phyloP scores from a whole-genome alignment of 1,140 invertebrate species.

The Drosophila saltans region DNA sequence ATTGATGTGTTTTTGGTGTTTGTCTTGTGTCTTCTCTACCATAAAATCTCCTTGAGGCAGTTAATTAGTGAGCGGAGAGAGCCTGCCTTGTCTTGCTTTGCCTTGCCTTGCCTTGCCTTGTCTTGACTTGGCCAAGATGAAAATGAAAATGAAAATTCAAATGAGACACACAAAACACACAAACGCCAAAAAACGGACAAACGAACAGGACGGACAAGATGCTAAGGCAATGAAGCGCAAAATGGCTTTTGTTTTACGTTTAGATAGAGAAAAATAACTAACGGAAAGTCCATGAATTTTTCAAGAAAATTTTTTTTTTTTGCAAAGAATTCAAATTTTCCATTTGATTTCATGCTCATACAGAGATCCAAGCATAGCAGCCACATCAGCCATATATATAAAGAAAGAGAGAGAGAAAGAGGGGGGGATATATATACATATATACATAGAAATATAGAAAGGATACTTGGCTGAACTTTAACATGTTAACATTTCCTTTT shows the following conservation, averaged over 20 bases:
- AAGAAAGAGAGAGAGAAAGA: not conserved
- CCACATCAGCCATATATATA: not conserved
- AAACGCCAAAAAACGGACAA: not conserved
- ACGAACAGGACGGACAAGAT: not conserved
- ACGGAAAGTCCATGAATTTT: slow-evolving; percentile 8
- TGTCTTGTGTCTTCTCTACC: slow-evolving; percentile 15
- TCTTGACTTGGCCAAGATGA: slow-evolving; percentile 1
- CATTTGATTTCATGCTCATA: slow-evolving; percentile 12
- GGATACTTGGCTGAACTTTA: slow-evolving; percentile 12
- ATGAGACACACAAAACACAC: slow-evolving; percentile 14
- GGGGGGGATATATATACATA: not conserved
- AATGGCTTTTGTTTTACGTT: slow-evolving; percentile 8
- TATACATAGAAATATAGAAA: not conserved
- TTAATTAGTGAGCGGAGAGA: slow-evolving; percentile 18
- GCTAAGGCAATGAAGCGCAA: slow-evolving; percentile 5
- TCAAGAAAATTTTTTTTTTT: not conserved
- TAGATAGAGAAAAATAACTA: slow-evolving; percentile 5
- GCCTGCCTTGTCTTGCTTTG: slow-evolving; percentile 2
- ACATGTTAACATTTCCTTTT: slow-evolving; percentile 13
- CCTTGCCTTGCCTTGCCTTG: not conserved
- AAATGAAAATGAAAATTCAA: slow-evolving; percentile 12
- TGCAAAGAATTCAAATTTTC: slow-evolving; percentile 5
- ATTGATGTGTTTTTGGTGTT: slow-evolving; percentile 23
- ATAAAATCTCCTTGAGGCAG: slow-evolving; percentile 20
- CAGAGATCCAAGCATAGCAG: not conserved